These are phyloP conservation scores for Drosophila teissieri DNA, from an alignment of 1,140 invertebrate species.

Conservation along the genomic window DNA sequence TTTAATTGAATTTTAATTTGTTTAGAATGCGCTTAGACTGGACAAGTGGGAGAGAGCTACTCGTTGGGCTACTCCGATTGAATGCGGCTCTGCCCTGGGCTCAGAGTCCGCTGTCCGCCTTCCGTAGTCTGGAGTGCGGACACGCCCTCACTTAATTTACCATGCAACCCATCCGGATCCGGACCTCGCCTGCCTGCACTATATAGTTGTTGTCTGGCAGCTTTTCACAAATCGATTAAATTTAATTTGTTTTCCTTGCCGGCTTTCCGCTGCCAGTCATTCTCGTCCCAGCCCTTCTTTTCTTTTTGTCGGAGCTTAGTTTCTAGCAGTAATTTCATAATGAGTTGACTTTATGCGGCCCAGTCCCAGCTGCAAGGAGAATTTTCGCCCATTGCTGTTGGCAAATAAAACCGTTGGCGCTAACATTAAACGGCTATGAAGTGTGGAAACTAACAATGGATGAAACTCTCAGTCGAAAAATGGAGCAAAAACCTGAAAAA, in stretches of 20 bases:
- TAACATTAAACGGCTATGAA: slow-evolving; percentile 59
- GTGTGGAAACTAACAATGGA: slow-evolving; percentile 40
- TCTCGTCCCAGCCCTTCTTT: slow-evolving; percentile 35
- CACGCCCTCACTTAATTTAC: slow-evolving; percentile 55
- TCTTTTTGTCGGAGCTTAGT: slow-evolving; percentile 19
- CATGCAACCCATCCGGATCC: slow-evolving; percentile 37
- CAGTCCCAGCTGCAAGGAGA: slow-evolving; percentile 47
- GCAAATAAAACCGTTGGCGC: slow-evolving; percentile 55
- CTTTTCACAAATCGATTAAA: slow-evolving; percentile 82
- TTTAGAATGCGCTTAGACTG: slow-evolving; percentile 80
- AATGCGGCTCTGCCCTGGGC: slow-evolving; percentile 3
- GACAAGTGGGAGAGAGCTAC: slow-evolving; percentile 55
- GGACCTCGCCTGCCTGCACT: slow-evolving; percentile 27
- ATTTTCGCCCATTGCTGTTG: slow-evolving; percentile 21
- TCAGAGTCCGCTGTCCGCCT: slow-evolving; percentile 7
- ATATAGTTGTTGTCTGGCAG: slow-evolving; percentile 53
- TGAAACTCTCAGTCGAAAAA: slow-evolving; percentile 26
- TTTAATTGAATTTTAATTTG: slow-evolving; percentile 85
- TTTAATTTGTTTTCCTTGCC: slow-evolving; percentile 82
- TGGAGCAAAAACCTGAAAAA: slow-evolving; percentile 9
- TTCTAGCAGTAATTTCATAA: slow-evolving; percentile 75
- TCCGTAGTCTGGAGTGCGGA: slow-evolving; percentile 17
- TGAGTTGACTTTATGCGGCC: slow-evolving; percentile 78
- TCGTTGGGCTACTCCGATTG: slow-evolving; percentile 4
- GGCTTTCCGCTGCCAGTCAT: slow-evolving; percentile 58